Base-by-base conservation (phyloP, 2,113 vertebrate species). In the Electrona antarctica region DNA sequence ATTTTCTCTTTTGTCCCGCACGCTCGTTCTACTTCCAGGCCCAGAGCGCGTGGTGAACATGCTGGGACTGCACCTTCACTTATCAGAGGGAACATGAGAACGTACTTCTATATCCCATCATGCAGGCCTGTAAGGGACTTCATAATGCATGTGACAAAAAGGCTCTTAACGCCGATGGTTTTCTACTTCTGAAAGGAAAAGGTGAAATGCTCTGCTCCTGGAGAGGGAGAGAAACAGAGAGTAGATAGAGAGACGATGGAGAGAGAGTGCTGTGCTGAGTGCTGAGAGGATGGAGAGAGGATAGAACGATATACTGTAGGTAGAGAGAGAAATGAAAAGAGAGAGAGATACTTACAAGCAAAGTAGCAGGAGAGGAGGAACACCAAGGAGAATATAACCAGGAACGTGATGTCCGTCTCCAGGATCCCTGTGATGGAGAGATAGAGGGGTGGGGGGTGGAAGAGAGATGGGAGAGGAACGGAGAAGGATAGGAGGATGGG, bases 401-500 rank as follows among this genome's bases (percentile, higher is more conserved):
- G 89, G 88, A 96, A 97, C 6, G 95, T 97, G 88, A 96, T 94
- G 89, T 97, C 95, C 0, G 96, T 97, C 93, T 97, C 96, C 90
- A 97, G 75, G 87, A 97, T 97, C 48, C 96, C 96, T 97, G 78
- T 45, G 66, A 64, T 4, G 65, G 11, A 12, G 11, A 21, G 21
- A 21, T 21, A 21, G 21, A 21, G 21, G 21, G 21, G 45, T 21
- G 11, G 8, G 21, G 33, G 47, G 59, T 28, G 12, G 15, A 6
- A 33, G 46, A 73, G 28, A 52, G 29, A 67, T 14, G 55, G 68
- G 15, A 61, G 60, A 28, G 60, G 29, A 8, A 52, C 14, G 54
- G 13, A 51, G 8, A 11, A 11, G 69, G 7, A 15, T 21, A 9
- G 46, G 73, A 41, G 62, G 47, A 69, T 10, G 54, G 71, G 8